Conservation (phyloP, 1,140 invertebrate genomes). For the Hermatobates lingyangjiaoensis region DNA sequence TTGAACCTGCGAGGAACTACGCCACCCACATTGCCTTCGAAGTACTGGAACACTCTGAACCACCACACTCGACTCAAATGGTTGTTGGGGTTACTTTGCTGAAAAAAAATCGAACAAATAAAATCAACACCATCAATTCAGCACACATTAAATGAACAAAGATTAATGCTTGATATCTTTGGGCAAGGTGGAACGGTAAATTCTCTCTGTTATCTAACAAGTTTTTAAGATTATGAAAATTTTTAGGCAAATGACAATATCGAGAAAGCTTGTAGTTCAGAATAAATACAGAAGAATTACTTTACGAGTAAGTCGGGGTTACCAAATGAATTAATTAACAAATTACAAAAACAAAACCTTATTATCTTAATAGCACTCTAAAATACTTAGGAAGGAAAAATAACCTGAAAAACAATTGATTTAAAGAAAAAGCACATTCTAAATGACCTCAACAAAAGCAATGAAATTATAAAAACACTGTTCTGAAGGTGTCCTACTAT, state of each 20-base stretch:
- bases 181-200: not conserved
- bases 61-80: conserved; percentile 64
- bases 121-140: not conserved
- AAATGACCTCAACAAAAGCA: no score
- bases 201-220: not conserved
- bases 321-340: no score
- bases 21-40: conserved; percentile 64
- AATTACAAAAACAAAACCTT: no score
- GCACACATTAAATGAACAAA: not conserved
- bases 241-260: not conserved
- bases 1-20: conserved; percentile 62
- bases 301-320: no score
- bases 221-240: not conserved
- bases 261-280: not conserved
- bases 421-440: no score
- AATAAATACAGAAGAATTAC: not conserved
- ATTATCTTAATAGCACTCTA: no score
- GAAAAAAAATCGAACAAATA: conserved; percentile 21
- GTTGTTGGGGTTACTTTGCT: conserved; percentile 42
- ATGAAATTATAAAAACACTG: no score
- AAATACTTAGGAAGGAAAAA: no score
- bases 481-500: no score
- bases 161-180: not conserved
- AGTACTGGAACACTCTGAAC: conserved; percentile 64
- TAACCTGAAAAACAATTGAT: no score